Conservation (phyloP, 2,113 vertebrate species). For the Oenanthe melanoleuca region DNA sequence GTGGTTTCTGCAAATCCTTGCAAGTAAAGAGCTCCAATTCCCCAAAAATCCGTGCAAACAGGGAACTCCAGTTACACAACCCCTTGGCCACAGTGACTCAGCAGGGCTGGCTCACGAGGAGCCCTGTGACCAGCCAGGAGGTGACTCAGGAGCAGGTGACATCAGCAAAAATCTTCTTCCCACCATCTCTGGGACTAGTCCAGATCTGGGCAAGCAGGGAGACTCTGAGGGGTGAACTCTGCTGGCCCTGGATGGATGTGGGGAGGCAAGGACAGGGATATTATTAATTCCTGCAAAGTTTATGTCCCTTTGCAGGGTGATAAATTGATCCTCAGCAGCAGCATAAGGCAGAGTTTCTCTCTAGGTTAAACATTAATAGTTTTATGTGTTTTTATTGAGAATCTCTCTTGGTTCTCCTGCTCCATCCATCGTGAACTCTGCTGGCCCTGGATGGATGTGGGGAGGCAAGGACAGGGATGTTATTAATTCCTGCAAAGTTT, state of each 20-base stretch:
- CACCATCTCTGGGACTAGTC: rapidly evolving
- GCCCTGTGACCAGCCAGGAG: not conserved
- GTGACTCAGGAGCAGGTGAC: not conserved
- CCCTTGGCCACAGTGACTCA: not conserved
- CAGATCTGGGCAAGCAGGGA: not conserved
- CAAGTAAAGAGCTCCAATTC: not conserved
- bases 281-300: rapidly evolving
- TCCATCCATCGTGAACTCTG: not conserved
- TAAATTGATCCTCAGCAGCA: not conserved
- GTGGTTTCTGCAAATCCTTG: not conserved
- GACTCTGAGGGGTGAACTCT: not conserved
- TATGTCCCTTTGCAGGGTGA: not conserved
- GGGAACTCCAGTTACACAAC: not conserved
- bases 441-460: not conserved
- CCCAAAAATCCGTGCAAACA: not conserved
- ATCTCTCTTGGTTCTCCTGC: not conserved
- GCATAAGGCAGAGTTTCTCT: not conserved
- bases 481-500: rapidly evolving
- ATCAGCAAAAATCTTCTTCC: not conserved
- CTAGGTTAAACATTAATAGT: not conserved
- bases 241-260: not conserved
- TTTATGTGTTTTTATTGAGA: not conserved
- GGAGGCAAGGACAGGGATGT: not conserved
- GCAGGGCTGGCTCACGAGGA: not conserved
- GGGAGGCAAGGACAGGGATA: not conserved